Conservation (phyloP, 1,140 invertebrate species). For the Pollicipes pollicipes region DNA sequence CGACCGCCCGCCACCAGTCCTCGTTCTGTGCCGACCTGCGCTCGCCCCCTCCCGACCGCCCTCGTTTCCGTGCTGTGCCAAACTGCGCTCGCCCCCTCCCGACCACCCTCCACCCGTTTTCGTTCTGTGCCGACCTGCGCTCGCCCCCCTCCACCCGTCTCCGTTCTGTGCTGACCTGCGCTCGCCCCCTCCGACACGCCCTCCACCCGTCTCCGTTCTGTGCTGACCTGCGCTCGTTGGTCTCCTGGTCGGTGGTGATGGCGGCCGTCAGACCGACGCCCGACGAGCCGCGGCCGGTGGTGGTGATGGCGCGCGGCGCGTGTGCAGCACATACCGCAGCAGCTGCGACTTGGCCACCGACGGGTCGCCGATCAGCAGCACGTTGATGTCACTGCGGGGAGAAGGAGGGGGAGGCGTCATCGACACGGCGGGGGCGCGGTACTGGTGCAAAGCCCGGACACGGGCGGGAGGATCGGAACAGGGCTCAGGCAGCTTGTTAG, state of each 20-base stretch:
- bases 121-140: conserved; percentile 29
- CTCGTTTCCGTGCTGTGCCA: no score
- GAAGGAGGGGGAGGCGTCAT: neutral
- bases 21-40: no score
- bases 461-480: no score
- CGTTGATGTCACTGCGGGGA: conserved; percentile 70
- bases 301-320: conserved; percentile 85
- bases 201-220: no score
- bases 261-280: conserved; percentile 98
- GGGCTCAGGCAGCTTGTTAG: no score
- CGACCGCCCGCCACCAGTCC: no score
- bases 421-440: no score
- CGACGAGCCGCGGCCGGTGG: conserved; percentile 85
- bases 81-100: conserved; percentile 29
- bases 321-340: conserved; percentile 80
- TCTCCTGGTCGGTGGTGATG: conserved; percentile 53
- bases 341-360: conserved; percentile 97
- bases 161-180: conserved; percentile 33
- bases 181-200: no score
- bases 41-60: no score
- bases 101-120: neutral
- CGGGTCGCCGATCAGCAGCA: conserved; percentile 94
- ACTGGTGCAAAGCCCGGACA: no score
- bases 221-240: conserved; percentile 29
- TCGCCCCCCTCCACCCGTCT: no score